Evolutionary conservation across 2,113 vertebrate species (phyloP), one percentile per base, ranked within the genome.

Genomic region (Okapia johnstoni): DNA sequence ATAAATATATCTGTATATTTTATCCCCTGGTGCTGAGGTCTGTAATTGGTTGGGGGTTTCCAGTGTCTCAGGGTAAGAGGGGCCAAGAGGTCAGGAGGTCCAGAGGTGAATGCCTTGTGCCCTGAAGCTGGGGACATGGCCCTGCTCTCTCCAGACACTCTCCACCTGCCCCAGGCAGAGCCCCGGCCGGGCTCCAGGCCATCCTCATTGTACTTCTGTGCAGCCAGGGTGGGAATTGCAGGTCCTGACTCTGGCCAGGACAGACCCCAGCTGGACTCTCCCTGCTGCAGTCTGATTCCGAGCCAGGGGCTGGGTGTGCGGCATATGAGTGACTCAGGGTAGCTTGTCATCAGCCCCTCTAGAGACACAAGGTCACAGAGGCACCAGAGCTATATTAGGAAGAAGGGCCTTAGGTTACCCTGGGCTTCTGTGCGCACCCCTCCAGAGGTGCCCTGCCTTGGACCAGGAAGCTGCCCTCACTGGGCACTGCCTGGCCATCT

Each of bases 1-100:
- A 98, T 98, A 98, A 98, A 98, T 98, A 93, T 94, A 98, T 97
- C 95, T 97, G 97, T 98, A 93, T 98, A 98, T 98, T 98, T 98
- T 98, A 98, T 73, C 80, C 86, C 30, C 1, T 90, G 81, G 48
- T 80, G 46, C 85, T 66, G 55, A 97, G 93, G 93, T 48, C 88
- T 98, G 19, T 94, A 57, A 43, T 95, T 90, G 77, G 54, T 54
- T 86, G 46, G 36, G 77, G 85, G n/a, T 14, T 63, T 77, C 15
- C 10, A 28, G 57, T 57, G n/a, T 89, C 83, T 33, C 21, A 11
- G 61, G 30, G 10, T 57, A 15, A 80, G 60, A 50, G 25, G 92
- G 85, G 21, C 55, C 21, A 83, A 52, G 40, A 85, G 46, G 21
- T 88, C 26, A 83, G 57, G 40, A 85, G 46, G 21, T 88, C 26